Evolutionary conservation across 2,113 vertebrate genomes (phyloP), one percentile per base, ranked within the genome.

Genomic region (Scatophagus argus): DNA sequence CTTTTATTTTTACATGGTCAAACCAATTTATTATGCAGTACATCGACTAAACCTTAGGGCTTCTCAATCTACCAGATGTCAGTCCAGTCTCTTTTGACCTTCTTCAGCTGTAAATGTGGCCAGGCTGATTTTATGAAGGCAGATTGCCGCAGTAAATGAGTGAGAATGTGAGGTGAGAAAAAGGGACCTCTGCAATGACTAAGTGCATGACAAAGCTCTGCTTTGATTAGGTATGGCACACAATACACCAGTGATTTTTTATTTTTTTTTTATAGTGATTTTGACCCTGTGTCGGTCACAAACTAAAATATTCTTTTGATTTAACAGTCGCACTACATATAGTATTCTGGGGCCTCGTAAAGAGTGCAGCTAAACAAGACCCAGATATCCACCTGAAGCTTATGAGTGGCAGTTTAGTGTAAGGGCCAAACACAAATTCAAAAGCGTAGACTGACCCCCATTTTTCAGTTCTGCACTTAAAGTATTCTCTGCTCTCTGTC

Each of bases 401-500:
- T 23, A 72, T 46, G 63, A 69, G 56, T 52, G 47, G 46, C 41
- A 52, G 38, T 10, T 11, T 49, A n/a, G 39, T 38, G 19, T 36
- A 17, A 54, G 29, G 61, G 47, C 21, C 38, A 27, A 73, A 87
- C 75, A 67, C 16, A 77, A 64, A 83, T 64, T 71, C 49, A 79
- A 77, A 82, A 43, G 66, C 70, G 43, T 56, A 9, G 29, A 49
- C 27, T 7, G 36, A 59, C 51, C 69, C 39, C 21, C 9, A 63
- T 74, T 76, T 81, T 79, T 77, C 49, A 64, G 23, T 74, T 65
- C 25, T 54, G 27, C 31, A 46, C 64, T 34, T 82, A 51, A 54
- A 78, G 54, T 54, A 78, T 55, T 66, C 55, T 67, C 34, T 39
- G 78, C 59, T 74, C 59, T 78, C 70, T 67, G 79, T 83, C 74